Evolutionary conservation across 2,888 invertebrate genomes (phyloP).

Genomic region (Hylaea fasciaria): DNA sequence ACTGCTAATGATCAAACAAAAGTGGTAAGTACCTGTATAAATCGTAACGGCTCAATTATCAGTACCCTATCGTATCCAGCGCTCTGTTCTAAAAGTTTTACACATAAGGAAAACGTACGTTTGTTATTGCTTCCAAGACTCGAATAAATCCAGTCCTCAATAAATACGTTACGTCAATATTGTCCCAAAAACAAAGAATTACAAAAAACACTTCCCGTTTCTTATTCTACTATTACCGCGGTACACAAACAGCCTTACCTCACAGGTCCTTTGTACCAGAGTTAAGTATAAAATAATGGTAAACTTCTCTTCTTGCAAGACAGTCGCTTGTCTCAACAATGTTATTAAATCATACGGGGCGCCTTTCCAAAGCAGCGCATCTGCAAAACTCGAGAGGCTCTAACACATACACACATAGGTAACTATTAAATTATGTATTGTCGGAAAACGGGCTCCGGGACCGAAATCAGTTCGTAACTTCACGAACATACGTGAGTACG

Average conservation of each 20-base stretch:
- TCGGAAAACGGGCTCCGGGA: slow-evolving; percentile 17
- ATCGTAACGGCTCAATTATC: too few species aligned
- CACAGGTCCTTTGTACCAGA: slow-evolving; percentile 45
- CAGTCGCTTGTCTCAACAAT: slow-evolving; percentile 52
- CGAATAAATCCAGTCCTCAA: slow-evolving; percentile 34
- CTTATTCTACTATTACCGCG: slow-evolving; percentile 36
- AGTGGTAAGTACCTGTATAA: too few species aligned
- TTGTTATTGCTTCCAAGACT: slow-evolving; percentile 34
- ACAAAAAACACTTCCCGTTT: slow-evolving; percentile 16
- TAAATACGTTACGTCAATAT: slow-evolving; percentile 25
- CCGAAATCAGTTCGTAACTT: slow-evolving; percentile 33
- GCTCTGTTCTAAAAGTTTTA: too few species aligned
- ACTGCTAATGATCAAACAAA: too few species aligned
- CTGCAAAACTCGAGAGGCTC: slow-evolving; percentile 19
- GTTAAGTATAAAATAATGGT: slow-evolving; percentile 54
- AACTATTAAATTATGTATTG: slow-evolving; percentile 20
- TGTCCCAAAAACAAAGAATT: slow-evolving; percentile 15
- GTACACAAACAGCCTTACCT: slow-evolving; percentile 25
- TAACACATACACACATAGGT: slow-evolving; percentile 8
- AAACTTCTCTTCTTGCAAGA: slow-evolving; percentile 47
- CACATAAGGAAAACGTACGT: neutral
- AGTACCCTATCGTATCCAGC: too few species aligned
- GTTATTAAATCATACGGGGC: slow-evolving; percentile 55
- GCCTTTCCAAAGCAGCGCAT: slow-evolving; percentile 46
- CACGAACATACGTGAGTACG: slow-evolving; percentile 8